phyloP scores from a whole-genome alignment of 1,140 invertebrate genomes.

The Hirudo medicinalis region DNA sequence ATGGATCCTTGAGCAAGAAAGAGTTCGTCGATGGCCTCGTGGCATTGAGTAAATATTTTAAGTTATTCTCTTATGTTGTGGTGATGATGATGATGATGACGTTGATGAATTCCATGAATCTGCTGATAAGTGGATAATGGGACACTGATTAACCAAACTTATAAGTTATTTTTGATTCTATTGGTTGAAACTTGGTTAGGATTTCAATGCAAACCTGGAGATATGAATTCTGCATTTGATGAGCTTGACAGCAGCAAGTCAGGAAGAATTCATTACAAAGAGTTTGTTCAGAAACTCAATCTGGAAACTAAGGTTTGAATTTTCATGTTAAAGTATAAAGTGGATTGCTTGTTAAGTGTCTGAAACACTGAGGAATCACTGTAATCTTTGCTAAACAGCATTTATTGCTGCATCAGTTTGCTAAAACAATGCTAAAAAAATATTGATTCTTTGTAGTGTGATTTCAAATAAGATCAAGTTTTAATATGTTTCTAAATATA shows the following conservation, averaged over 20 bases:
- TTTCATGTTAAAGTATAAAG: too few relatives aligned
- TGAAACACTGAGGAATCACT: background rate
- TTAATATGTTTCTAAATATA: too few relatives aligned
- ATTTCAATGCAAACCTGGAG: conserved; percentile 88
- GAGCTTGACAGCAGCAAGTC: conserved; percentile 85
- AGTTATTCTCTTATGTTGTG: background rate
- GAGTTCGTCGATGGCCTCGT: conserved; percentile 84
- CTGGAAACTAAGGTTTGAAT: conserved; percentile 68
- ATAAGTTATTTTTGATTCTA: background rate
- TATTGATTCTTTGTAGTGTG: too few relatives aligned
- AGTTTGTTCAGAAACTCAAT: conserved; percentile 89
- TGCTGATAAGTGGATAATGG: background rate
- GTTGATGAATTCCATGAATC: background rate
- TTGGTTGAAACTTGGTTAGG: conserved; percentile 47
- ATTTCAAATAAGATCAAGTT: too few relatives aligned
- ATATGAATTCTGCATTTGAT: conserved; percentile 95
- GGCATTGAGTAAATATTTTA: conserved; percentile 31
- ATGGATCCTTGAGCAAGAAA: conserved; percentile 82
- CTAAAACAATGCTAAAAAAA: too few relatives aligned
- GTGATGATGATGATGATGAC: background rate
- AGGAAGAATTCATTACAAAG: conserved; percentile 91
- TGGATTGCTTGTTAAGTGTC: background rate
- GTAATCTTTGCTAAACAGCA: too few relatives aligned
- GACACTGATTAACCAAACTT: background rate
- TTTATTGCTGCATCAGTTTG: too few relatives aligned